Evolutionary conservation across 1,140 invertebrate genomes (phyloP).

Genomic region (Drosophila orena): DNA sequence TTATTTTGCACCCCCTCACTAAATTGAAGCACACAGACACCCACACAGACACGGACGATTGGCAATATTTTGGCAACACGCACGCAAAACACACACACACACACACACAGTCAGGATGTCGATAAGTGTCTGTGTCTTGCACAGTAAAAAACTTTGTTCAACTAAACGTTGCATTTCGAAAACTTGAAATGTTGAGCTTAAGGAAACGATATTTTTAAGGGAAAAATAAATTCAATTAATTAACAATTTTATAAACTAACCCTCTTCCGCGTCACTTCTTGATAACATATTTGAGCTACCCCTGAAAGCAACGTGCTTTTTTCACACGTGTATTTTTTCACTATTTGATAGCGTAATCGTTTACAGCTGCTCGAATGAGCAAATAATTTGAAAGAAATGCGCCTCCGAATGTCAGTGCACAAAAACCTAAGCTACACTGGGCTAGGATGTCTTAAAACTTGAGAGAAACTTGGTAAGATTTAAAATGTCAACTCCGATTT

Average conservation of each 20-base stretch:
- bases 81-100: conserved; percentile 32
- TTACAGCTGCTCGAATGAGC: conserved; percentile 84
- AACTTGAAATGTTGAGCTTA: not conserved
- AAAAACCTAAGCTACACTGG: conserved; percentile 39
- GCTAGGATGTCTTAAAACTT: no score
- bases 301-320: no score
- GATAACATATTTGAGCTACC: no score
- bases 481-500: no score
- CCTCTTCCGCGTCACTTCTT: no score
- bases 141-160: not conserved
- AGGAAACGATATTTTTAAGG: not conserved
- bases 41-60: conserved; percentile 57
- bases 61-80: conserved; percentile 72
- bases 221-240: not conserved
- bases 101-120: conserved; percentile 22
- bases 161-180: not conserved
- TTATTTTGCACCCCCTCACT: conserved; percentile 10
- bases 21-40: conserved; percentile 64
- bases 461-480: no score
- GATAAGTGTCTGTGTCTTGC: conserved; percentile 63
- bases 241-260: no score
- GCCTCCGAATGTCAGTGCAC: conserved; percentile 63
- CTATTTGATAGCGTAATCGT: conserved; percentile 68
- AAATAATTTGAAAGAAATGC: conserved; percentile 82
- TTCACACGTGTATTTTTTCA: conserved; percentile 4